Base-by-base conservation (phyloP, 2,113 vertebrate species). In the Pardalotus punctatus region DNA sequence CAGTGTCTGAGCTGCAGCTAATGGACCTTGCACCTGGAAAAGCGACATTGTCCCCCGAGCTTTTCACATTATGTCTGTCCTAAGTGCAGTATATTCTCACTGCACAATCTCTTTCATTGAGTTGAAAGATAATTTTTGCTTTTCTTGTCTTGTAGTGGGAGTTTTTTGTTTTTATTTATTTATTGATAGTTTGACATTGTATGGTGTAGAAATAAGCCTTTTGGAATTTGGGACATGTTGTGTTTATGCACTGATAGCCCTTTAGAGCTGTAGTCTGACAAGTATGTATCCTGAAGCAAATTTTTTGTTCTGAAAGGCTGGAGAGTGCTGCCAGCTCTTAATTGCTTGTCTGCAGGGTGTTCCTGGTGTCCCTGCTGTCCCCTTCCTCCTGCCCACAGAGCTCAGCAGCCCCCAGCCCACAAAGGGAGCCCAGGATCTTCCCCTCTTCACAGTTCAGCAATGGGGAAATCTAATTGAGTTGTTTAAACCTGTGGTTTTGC, bases 21-120 rank as follows among this genome's bases (percentile, higher is more conserved):
- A 69, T 86, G 62, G 73, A 82, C 62, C 81, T 90, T 83, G 71
- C 56, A 70, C 35, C 47, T 88, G 51, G 54, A 69, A 88, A 94
- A 90, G 33, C 33, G 50, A 10, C 0, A 1, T 5, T 58, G 58
- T 38, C 21, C 57, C 33, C 27, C 43, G 71, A 94, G 85, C 23
- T 91, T 66, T 91, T 87, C 25, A 18, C 2, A 5, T 91, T 91
- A 54, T 8, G 4, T 18, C 29, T 42, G 33, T 57, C 21, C 3
- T 17, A 53, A 90, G 20, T 58, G 27, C 21, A 47, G 12, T 35
- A 27, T 74, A 78, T 93, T 86, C 11, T 29, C 65, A 45, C 17
- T 48, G 47, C 40, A 31, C 29, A 8, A 1, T 11, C 61, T 70
- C n/a, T 89, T n/a, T 70, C 43, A 42, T 23, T 43, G 43, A 36